Evolutionary conservation across 2,113 vertebrate genomes (phyloP).

Genomic region (Chlamydotis undulata): DNA sequence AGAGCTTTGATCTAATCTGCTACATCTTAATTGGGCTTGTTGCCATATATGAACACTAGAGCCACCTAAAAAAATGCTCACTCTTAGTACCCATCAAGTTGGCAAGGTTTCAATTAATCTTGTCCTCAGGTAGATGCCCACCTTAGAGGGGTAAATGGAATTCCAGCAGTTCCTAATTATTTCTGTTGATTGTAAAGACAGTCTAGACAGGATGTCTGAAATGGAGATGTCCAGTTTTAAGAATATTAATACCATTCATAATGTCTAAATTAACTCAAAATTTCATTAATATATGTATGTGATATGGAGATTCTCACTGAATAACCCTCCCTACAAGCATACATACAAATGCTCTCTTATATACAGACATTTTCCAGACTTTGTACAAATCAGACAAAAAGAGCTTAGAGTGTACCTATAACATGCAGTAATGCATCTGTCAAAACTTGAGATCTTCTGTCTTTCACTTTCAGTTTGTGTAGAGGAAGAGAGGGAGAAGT

Average conservation of each 20-base stretch:
- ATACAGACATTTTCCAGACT: neutral
- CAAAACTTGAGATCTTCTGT: neutral
- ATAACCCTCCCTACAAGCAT: neutral
- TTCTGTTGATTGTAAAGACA: neutral
- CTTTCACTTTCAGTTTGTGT: neutral
- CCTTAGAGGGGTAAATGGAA: neutral
- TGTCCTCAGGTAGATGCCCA: neutral
- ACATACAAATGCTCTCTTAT: neutral
- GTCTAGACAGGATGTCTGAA: neutral
- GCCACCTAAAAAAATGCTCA: neutral
- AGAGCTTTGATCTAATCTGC: neutral
- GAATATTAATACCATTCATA: neutral
- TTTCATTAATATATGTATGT: neutral
- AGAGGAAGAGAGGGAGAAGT: neutral
- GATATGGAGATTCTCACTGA: neutral
- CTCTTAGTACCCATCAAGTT: neutral
- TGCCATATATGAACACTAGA: neutral
- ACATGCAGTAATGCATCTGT: neutral
- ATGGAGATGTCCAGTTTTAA: neutral
- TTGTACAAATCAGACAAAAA: neutral
- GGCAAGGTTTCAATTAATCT: neutral
- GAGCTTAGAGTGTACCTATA: neutral
- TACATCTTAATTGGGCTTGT: neutral
- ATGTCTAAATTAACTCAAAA: neutral
- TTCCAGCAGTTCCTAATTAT: neutral